A percentile compares a stretch with the other conserved stretches of the same genome.
These are phyloP conservation scores for Conger conger DNA, from an alignment of 2,113 vertebrate genomes.

Conservation along the genomic window DNA sequence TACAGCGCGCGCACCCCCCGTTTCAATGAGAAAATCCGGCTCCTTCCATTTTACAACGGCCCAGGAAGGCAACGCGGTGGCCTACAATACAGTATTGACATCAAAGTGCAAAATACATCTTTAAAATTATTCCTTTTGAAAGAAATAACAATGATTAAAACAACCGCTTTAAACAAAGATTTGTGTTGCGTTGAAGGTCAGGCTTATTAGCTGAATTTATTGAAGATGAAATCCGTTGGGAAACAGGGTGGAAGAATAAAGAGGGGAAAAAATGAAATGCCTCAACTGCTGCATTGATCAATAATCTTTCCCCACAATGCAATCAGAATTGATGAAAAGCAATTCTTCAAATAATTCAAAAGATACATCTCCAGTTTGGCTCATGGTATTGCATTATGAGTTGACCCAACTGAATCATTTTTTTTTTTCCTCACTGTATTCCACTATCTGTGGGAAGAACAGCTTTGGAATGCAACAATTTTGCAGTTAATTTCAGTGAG, in stretches of 20 bases:
- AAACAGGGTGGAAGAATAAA: not conserved
- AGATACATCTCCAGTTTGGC: slow-evolving; percentile 45
- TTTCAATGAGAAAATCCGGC: not conserved
- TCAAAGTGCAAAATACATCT: not conserved
- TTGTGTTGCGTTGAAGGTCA: not conserved
- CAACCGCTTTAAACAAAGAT: not conserved
- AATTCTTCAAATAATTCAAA: slow-evolving; percentile 44
- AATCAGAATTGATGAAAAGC: slow-evolving; percentile 49
- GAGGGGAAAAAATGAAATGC: slow-evolving; percentile 11
- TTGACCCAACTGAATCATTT: not conserved
- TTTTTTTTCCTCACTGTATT: not conserved
- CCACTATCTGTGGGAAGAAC: not conserved
- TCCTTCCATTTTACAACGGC: not conserved
- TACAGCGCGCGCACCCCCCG: no score
- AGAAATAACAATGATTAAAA: not conserved
- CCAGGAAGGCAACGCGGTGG: not conserved
- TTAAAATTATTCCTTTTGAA: not conserved
- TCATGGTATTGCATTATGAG: slow-evolving; percentile 32
- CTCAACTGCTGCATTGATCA: slow-evolving; percentile 40
- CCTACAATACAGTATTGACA: not conserved
- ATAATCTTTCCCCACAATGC: slow-evolving; percentile 41
- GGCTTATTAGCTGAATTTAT: slow-evolving; percentile 30
- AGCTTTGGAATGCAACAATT: not conserved
- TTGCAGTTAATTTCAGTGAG: not conserved
- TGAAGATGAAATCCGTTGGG: slow-evolving; percentile 33